A percentile compares a stretch with the other conserved stretches of the same genome.
Conservation (phyloP, 2,888 invertebrate species). For the Thumatha senex region DNA sequence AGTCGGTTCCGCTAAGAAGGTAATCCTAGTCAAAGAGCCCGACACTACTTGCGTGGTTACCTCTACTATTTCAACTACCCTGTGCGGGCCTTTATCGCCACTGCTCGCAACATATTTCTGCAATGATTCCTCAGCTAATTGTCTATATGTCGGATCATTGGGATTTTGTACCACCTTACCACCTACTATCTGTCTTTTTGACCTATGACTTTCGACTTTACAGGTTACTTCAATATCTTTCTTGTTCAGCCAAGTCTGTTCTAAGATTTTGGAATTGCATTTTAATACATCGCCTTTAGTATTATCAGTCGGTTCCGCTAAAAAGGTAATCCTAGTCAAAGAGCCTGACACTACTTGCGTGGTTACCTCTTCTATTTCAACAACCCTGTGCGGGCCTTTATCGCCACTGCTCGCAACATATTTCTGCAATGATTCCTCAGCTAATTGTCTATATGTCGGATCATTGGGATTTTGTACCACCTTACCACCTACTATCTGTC, state of each 20-base stretch:
- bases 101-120: slow-evolving; percentile 28
- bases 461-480: not conserved
- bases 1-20: slow-evolving; percentile 26
- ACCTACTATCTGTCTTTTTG: slow-evolving; percentile 10
- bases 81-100: slow-evolving; percentile 11
- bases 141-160: slow-evolving; percentile 23
- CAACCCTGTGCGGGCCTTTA: slow-evolving; percentile 13
- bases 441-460: slow-evolving; percentile 15
- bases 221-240: slow-evolving; percentile 10
- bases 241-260: slow-evolving; percentile 21
- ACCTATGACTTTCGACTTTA: slow-evolving; percentile 17
- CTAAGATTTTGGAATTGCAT: slow-evolving; percentile 30
- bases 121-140: slow-evolving; percentile 35
- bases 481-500: not conserved
- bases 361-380: slow-evolving; percentile 20
- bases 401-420: not conserved
- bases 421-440: not conserved
- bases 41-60: slow-evolving; percentile 34
- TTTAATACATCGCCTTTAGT: slow-evolving; percentile 3
- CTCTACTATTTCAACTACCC: slow-evolving; percentile 20
- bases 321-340: slow-evolving; percentile 29
- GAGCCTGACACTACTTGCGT: slow-evolving; percentile 36
- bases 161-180: slow-evolving; percentile 17
- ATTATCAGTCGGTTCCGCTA: slow-evolving; percentile 10
- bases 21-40: slow-evolving; percentile 24